Conservation (phyloP, 2,888 invertebrate genomes). For the Cyclophora albipunctata region DNA sequence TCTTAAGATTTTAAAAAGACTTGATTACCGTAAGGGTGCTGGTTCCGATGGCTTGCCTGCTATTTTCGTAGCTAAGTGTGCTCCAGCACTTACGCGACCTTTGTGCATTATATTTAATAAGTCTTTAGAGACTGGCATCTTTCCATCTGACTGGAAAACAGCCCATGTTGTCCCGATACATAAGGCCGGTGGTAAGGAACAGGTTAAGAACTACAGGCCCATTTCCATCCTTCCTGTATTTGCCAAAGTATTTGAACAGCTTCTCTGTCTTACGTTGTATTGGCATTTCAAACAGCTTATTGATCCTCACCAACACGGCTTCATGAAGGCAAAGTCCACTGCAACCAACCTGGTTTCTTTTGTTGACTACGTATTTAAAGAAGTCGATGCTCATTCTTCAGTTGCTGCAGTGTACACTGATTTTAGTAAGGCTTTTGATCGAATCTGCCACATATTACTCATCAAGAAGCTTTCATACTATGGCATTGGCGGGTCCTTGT, state of each 20-base stretch:
- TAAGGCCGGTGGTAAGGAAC: conserved; percentile 5
- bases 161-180: conserved; percentile 10
- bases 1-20: conserved; percentile 4
- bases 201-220: conserved; percentile 10
- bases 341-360: conserved; percentile 10
- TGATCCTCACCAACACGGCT: conserved; percentile 14
- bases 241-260: conserved; percentile 13
- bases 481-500: neutral
- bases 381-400: conserved; percentile 6
- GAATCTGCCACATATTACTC: conserved; percentile 1
- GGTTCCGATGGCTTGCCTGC: conserved; percentile 7
- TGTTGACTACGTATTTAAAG: conserved; percentile 3
- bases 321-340: conserved; percentile 13
- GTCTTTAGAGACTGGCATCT: conserved; percentile 4
- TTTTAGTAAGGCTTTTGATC: conserved; percentile 6
- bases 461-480: neutral
- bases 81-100: neutral
- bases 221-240: conserved; percentile 10
- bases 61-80: neutral
- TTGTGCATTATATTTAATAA: conserved; percentile 5
- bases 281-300: conserved; percentile 6
- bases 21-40: conserved; percentile 8
- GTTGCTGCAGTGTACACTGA: conserved; percentile 10
- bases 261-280: conserved; percentile 8
- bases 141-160: conserved; percentile 10